Conservation (phyloP, 1,140 invertebrate species). For the Mya arenaria region DNA sequence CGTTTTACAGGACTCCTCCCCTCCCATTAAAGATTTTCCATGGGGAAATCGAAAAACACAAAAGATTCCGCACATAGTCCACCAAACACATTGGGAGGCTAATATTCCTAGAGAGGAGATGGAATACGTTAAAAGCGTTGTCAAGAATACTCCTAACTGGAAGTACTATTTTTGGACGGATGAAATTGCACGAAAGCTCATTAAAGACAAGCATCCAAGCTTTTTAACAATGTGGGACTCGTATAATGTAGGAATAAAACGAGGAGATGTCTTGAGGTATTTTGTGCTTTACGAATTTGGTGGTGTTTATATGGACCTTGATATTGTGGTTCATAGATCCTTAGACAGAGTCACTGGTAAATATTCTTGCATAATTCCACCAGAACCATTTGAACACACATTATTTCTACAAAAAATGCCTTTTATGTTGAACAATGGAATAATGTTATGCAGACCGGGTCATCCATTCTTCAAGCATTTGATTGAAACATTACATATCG, state of each 20-base stretch:
- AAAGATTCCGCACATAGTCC: conserved; percentile 15
- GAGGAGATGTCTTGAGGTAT: conserved; percentile 68
- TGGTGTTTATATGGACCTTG: conserved; percentile 72
- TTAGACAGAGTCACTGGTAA: conserved; percentile 59
- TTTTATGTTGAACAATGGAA: conserved; percentile 66
- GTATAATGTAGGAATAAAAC: not conserved
- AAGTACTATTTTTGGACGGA: conserved; percentile 20
- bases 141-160: conserved; percentile 17
- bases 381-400: conserved; percentile 72
- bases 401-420: conserved; percentile 61
- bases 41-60: not conserved
- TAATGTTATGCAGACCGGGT: conserved; percentile 65
- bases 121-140: not conserved
- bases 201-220: not conserved
- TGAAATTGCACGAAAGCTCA: not conserved
- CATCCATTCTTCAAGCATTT: conserved; percentile 71
- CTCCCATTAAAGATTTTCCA: conserved; percentile 9
- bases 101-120: not conserved
- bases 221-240: too few species aligned
- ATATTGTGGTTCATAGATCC: conserved; percentile 66
- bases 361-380: conserved; percentile 70
- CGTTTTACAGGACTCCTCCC: too few species aligned
- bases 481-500: conserved; percentile 61
- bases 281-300: conserved; percentile 70
- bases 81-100: not conserved